These are phyloP conservation scores for Epinephelus lanceolatus DNA, from an alignment of 2,113 vertebrate genomes.

Conservation along the genomic window DNA sequence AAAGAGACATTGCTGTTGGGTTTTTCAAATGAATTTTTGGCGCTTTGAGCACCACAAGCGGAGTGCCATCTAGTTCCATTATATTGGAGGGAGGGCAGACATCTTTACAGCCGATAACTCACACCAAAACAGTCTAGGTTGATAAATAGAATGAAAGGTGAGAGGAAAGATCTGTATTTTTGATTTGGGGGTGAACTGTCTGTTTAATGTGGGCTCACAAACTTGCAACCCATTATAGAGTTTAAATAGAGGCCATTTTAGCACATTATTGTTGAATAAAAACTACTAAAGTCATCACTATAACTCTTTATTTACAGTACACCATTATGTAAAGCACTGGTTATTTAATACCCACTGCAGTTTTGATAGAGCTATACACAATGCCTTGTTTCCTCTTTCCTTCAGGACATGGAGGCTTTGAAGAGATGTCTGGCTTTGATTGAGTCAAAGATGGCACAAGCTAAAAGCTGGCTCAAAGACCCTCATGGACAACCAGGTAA, in stretches of 20 bases:
- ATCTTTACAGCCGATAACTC: too few species aligned
- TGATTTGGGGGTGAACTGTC: too few species aligned
- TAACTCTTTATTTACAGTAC: neutral
- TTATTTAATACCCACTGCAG: neutral
- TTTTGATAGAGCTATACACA: conserved; percentile 18
- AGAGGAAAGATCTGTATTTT: too few species aligned
- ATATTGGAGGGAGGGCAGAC: too few species aligned
- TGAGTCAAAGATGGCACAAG: conserved; percentile 95
- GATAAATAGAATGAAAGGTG: too few species aligned
- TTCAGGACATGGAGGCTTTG: conserved; percentile 97
- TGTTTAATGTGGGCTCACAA: neutral
- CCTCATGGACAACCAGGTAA: conserved; percentile 93
- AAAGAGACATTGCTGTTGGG: too few species aligned
- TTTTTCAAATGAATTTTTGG: too few species aligned
- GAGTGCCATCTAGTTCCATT: too few species aligned
- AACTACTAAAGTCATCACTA: neutral
- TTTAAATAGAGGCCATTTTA: neutral
- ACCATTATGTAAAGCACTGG: neutral
- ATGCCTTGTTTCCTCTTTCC: conserved; percentile 65
- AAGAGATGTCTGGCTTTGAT: conserved; percentile 95
- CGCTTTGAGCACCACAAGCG: too few species aligned
- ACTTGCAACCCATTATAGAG: neutral
- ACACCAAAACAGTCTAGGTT: too few species aligned
- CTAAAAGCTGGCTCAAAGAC: conserved; percentile 96
- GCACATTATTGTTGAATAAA: neutral